A percentile compares a stretch with the other conserved stretches of the same genome.
Conservation (phyloP, 2,888 invertebrate species). For the Tenthredo notha region DNA sequence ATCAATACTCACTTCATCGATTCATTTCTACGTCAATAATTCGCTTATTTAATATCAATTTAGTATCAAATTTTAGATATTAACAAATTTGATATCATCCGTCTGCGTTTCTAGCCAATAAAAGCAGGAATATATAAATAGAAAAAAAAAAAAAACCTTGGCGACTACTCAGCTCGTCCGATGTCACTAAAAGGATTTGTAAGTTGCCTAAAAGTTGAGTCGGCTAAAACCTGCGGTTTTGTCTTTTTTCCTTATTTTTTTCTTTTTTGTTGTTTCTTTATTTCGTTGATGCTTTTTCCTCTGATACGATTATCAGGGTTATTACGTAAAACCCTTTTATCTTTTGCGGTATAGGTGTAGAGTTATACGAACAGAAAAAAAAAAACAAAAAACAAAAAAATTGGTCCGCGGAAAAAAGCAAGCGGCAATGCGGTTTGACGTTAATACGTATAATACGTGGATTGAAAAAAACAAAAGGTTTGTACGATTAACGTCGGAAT, state of each 20-base stretch:
- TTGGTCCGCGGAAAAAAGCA: background rate
- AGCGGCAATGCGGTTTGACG: background rate
- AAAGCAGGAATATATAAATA: background rate
- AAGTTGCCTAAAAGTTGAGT: constrained; percentile 3
- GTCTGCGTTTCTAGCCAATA: background rate
- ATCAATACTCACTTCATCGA: background rate
- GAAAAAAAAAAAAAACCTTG: background rate
- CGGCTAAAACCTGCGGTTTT: background rate
- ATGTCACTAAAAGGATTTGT: constrained; percentile 1
- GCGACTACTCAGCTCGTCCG: background rate
- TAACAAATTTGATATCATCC: background rate
- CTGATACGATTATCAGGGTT: background rate
- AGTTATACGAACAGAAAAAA: background rate
- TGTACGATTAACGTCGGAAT: background rate
- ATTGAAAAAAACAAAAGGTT: background rate
- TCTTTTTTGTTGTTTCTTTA: background rate
- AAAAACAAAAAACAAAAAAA: no score
- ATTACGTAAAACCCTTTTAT: background rate
- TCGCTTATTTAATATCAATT: background rate
- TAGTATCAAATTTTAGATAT: background rate
- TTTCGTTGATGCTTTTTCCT: background rate
- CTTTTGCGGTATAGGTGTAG: background rate
- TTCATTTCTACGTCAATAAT: background rate
- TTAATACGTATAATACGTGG: background rate
- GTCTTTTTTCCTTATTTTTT: background rate